These are phyloP conservation scores for Chesias legatella DNA, from an alignment of 2,888 invertebrate genomes.

Conservation along the genomic window DNA sequence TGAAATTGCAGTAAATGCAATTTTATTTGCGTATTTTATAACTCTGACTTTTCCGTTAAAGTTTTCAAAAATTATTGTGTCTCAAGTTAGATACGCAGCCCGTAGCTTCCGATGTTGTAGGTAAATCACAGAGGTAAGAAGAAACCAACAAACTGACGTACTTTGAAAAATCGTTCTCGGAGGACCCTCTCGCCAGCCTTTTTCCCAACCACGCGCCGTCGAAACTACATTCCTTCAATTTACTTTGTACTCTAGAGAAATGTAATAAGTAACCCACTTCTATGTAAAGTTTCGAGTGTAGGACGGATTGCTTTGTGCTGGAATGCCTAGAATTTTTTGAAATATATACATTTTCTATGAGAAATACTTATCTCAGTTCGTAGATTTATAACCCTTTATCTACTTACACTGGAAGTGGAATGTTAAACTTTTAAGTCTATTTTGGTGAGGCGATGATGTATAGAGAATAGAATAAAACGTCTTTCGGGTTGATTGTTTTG, in stretches of 20 bases:
- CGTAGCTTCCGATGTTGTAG: constrained; percentile 29
- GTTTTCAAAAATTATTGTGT: constrained; percentile 34
- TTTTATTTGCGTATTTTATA: neutral
- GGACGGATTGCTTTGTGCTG: constrained; percentile 8
- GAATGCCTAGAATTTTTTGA: neutral
- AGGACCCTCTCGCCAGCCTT: constrained; percentile 52
- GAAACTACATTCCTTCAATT: constrained; percentile 60
- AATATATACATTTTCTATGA: no score
- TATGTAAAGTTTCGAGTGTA: constrained; percentile 18
- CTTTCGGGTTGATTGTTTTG: no score
- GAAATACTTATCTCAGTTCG: no score
- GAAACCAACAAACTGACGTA: constrained; percentile 55
- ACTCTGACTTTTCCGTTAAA: constrained; percentile 11
- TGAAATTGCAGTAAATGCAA: neutral
- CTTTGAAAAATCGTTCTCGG: constrained; percentile 68
- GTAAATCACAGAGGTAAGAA: constrained; percentile 62
- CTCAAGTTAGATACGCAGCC: constrained; percentile 19
- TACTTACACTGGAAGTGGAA: no score
- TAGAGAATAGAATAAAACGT: no score
- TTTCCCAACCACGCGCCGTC: constrained; percentile 45
- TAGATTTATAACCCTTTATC: no score
- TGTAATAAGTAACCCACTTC: constrained; percentile 36
- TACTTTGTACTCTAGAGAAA: constrained; percentile 46
- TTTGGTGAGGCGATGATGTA: no score
- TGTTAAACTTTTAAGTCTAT: no score